Percentiles rank a stretch among this genome's conserved stretches.
Conservation (phyloP, 2,113 vertebrate genomes). For the Antechinus stuartii region DNA sequence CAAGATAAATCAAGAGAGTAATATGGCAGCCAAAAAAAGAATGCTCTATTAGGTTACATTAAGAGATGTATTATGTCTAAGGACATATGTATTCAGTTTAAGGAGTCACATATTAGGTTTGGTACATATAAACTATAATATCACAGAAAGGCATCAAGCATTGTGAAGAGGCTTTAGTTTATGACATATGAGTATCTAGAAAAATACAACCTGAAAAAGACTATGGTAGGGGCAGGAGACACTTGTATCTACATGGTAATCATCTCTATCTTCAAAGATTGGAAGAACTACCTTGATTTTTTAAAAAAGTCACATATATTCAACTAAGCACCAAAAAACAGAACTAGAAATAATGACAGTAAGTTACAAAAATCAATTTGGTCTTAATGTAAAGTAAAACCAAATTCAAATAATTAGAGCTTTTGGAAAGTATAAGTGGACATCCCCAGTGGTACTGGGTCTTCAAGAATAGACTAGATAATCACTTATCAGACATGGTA, state of each 20-base stretch:
- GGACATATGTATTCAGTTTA: not conserved
- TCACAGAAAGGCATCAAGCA: not conserved
- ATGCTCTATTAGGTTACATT: not conserved
- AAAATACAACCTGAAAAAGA: not conserved
- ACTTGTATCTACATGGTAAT: not conserved
- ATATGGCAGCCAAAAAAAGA: not conserved
- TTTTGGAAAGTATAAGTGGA: not conserved
- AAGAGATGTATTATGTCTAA: not conserved
- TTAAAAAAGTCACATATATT: not conserved
- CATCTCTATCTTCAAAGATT: not conserved
- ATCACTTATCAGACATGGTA: not conserved
- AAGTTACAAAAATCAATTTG: not conserved
- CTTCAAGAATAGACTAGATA: not conserved
- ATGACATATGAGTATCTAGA: not conserved
- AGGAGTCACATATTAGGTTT: not conserved
- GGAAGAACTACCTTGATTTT: not conserved
- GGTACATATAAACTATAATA: not conserved
- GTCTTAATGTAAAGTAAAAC: not conserved
- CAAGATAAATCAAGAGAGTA: not conserved
- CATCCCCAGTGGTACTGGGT: not conserved
- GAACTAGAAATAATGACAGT: not conserved
- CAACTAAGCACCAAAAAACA: not conserved
- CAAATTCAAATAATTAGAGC: not conserved
- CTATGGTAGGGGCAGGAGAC: not conserved
- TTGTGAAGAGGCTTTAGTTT: not conserved